phyloP scores from a whole-genome alignment of 2,888 invertebrate species.

The Mechanitis mazaeus region DNA sequence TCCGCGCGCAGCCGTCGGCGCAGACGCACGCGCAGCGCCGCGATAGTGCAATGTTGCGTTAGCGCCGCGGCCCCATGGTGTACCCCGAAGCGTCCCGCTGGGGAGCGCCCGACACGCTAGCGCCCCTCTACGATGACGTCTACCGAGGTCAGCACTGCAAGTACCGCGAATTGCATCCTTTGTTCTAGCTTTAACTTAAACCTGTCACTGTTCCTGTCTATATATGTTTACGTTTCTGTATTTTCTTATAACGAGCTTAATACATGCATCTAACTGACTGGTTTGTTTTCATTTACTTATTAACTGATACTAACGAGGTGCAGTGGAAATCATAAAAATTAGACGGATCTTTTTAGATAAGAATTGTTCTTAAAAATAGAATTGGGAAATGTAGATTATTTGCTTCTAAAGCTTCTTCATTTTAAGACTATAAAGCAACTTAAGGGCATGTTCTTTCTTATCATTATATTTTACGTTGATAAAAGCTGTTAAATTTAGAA shows the following conservation, averaged over 20 bases:
- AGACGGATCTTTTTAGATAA: too few species aligned
- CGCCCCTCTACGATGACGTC: conserved; percentile 81
- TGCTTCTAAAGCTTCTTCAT: too few species aligned
- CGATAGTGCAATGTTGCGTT: conserved; percentile 52
- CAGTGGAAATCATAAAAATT: background rate
- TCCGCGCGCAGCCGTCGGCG: conserved; percentile 68
- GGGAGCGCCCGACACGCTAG: conserved; percentile 79
- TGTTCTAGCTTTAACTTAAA: conserved; percentile 34
- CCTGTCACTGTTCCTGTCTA: conserved; percentile 28
- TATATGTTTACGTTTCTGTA: conserved; percentile 12
- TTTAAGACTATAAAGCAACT: too few species aligned
- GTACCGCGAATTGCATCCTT: conserved; percentile 42
- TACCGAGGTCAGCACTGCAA: conserved; percentile 77
- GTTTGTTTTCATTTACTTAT: conserved; percentile 17
- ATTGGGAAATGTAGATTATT: too few species aligned
- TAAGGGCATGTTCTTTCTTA: too few species aligned
- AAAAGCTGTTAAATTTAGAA: too few species aligned
- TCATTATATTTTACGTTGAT: too few species aligned
- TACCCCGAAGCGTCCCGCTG: conserved; percentile 79
- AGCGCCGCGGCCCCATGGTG: conserved; percentile 65
- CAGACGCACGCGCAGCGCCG: conserved; percentile 51
- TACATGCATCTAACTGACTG: conserved; percentile 6
- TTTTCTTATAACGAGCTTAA: conserved; percentile 14
- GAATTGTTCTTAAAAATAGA: too few species aligned
- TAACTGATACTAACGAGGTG: conserved; percentile 4